phyloP scores from a whole-genome alignment of 2,797 vertebrate genomes.

The Trematomus bernacchii region DNA sequence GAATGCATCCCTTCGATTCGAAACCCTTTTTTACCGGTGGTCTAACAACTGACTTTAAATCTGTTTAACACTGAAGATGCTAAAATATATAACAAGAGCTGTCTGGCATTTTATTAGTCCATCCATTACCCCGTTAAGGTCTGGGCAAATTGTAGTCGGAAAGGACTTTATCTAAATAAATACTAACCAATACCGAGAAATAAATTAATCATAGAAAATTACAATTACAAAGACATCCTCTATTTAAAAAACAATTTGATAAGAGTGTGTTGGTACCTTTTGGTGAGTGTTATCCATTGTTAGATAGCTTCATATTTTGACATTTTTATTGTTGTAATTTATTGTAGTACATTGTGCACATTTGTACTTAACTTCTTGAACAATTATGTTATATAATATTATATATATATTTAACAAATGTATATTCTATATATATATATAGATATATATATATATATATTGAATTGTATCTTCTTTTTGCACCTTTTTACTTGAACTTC shows the following conservation, averaged over 20 bases:
- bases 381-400: too few species aligned
- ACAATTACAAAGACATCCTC: background rate
- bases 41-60: conserved; percentile 29
- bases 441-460: too few species aligned
- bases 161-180: background rate
- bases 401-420: too few species aligned
- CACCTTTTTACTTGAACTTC: too few species aligned
- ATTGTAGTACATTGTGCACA: too few species aligned
- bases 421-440: too few species aligned
- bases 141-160: conserved; percentile 11
- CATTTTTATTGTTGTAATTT: too few species aligned
- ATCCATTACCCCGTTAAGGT: background rate
- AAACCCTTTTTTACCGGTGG: background rate
- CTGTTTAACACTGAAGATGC: conserved; percentile 26
- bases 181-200: background rate
- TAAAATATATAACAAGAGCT: conserved; percentile 26
- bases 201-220: background rate
- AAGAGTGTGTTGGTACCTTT: background rate
- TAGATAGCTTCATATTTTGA: too few species aligned
- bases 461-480: background rate
- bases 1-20: conserved; percentile 8
- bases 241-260: background rate
- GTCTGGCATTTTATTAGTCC: too few species aligned
- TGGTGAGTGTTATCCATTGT: background rate
- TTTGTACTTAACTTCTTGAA: too few species aligned